Evolutionary conservation across 2,888 invertebrate genomes (phyloP).

Genomic region (Sarcophaga caerulescens): DNA sequence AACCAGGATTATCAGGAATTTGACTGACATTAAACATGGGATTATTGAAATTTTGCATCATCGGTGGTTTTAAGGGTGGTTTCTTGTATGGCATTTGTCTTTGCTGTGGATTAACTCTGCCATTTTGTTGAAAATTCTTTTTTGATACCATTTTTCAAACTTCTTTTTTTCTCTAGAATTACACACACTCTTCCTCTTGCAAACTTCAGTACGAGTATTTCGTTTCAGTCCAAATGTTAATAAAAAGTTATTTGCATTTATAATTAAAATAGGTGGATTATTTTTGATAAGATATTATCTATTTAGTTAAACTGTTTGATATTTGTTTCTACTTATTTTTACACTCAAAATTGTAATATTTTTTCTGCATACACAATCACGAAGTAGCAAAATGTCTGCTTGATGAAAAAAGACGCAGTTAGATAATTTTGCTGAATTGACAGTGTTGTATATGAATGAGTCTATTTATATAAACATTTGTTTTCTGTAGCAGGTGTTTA

Average conservation of each 20-base stretch:
- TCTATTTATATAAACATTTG: neutral
- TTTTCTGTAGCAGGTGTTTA: neutral
- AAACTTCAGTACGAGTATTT: constrained; percentile 40
- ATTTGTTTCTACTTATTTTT: constrained; percentile 17
- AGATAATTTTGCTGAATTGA: constrained; percentile 62
- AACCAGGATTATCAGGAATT: constrained; percentile 80
- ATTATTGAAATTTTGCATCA: constrained; percentile 70
- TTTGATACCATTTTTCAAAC: constrained; percentile 71
- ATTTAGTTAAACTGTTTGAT: constrained; percentile 34
- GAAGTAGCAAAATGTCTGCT: constrained; percentile 59
- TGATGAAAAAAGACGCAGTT: constrained; percentile 58
- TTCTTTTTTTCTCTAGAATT: constrained; percentile 23
- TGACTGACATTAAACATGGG: constrained; percentile 79
- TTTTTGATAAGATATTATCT: constrained; percentile 28
- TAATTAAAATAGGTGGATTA: constrained; percentile 49
- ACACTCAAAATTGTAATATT: constrained; percentile 13
- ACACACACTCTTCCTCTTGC: constrained; percentile 3
- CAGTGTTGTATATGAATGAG: constrained; percentile 22
- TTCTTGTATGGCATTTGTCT: constrained; percentile 74
- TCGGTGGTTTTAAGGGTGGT: constrained; percentile 71
- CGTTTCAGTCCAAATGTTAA: constrained; percentile 18
- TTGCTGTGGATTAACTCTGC: constrained; percentile 71
- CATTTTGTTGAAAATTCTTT: constrained; percentile 73
- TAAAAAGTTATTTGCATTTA: constrained; percentile 33
- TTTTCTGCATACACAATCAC: constrained; percentile 42